A percentile compares a stretch with the other conserved stretches of the same genome.
Evolutionary conservation across 2,797 vertebrate species (phyloP).

Genomic region (Melanogrammus aeglefinus): DNA sequence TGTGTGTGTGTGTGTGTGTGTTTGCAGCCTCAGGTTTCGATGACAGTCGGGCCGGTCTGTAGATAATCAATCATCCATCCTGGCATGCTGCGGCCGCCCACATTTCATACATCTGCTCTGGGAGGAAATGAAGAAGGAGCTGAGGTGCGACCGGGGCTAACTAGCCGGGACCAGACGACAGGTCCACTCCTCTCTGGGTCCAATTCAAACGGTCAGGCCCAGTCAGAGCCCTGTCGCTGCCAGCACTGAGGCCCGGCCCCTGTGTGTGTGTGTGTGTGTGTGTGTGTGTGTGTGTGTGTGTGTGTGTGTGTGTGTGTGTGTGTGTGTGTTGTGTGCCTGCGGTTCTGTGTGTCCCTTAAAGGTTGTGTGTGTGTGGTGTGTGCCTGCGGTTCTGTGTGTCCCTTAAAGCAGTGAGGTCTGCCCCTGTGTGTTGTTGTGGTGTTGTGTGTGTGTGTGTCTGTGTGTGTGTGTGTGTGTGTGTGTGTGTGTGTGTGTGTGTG

Average conservation of each 20-base stretch:
- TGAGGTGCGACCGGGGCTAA: conserved; percentile 18
- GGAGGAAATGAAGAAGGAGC: conserved; percentile 6
- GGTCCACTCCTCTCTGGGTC: conserved; percentile 44
- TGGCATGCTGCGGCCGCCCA: conserved; percentile 19
- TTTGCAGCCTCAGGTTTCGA: conserved; percentile 19
- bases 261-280: too few species aligned
- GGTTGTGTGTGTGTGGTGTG: too few species aligned
- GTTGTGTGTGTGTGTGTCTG: too few species aligned
- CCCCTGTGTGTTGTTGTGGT: too few species aligned
- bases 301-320: too few species aligned
- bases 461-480: too few species aligned
- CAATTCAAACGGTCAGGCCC: conserved; percentile 13
- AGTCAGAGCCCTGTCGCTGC: conserved; percentile 32
- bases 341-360: too few species aligned
- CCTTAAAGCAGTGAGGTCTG: too few species aligned
- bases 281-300: too few species aligned
- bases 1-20: conserved; percentile 6
- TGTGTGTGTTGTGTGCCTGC: too few species aligned
- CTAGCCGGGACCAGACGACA: conserved; percentile 31
- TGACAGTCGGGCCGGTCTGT: conserved; percentile 1
- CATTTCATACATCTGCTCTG: conserved; percentile 14
- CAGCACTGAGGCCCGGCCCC: conserved; percentile 32
- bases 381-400: too few species aligned
- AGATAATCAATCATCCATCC: conserved; percentile 45
- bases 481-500: too few species aligned